Evolutionary conservation across 2,797 vertebrate species (phyloP), one percentile per base, ranked within the genome.

Genomic region (Acropternis orthonyx): DNA sequence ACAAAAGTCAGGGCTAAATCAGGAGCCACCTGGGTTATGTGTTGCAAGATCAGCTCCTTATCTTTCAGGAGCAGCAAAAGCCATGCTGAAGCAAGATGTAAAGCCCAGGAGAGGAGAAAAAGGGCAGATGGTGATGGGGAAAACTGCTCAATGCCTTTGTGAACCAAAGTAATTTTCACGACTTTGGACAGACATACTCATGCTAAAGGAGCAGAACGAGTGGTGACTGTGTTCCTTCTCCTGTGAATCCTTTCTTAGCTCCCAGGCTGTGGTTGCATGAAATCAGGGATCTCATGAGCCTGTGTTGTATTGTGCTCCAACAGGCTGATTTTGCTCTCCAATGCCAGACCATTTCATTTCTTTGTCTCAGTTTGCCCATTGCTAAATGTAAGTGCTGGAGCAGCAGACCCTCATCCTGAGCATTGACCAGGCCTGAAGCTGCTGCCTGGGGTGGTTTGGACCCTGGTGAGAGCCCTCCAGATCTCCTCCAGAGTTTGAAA

Each of bases 31-130:
- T 2, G 37, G 23, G 28, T 51, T 65, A 91, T 1, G 3, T 82
- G 51, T 62, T 80, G 84, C 74, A 71, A 82, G 68, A 44, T 88
- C 74, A 89, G 22, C n/a, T 93, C 68, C 61, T 85, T 91, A 24
- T 80, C 61, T 74, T 85, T 71, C 56, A 76, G 67, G 41, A 85
- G 59, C 56, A 82, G 72, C 74, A 82, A 74, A 92, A 93, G 49
- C 27, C 1, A 0, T 24, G 34, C 63, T 73, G 71, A 88, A 75
- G 43, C 19, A 39, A 90, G 36, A 41, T 2, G 3, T 65, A 61
- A 80, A 46, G 49, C 52, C 28, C 2, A 4, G 14, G 56, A 74
- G 37, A 54, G 26, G 49, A 88, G 28, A 46, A 21, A 46, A 32
- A 79, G 56, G 86, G 81, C 72, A 88, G 26, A 30, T 76, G 22